These are phyloP conservation scores for Timema podura DNA, from an alignment of 2,888 invertebrate genomes.

Conservation along the genomic window DNA sequence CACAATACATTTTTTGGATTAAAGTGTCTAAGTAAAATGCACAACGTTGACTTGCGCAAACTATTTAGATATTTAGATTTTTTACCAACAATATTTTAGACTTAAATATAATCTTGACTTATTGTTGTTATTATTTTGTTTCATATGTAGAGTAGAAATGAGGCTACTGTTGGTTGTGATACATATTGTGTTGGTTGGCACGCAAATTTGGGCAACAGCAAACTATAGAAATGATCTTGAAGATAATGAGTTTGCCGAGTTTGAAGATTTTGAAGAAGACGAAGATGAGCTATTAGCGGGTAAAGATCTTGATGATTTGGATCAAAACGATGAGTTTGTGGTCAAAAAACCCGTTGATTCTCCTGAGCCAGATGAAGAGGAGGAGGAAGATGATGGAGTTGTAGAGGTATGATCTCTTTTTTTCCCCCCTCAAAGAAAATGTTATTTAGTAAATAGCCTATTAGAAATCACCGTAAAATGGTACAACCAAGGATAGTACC, in stretches of 20 bases:
- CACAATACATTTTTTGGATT: no score
- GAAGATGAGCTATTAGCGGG: conserved; percentile 43
- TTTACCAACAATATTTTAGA: no score
- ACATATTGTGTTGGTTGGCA: conserved; percentile 45
- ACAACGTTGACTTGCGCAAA: no score
- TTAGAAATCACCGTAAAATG: no score
- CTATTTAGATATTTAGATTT: no score
- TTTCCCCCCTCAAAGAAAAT: no score
- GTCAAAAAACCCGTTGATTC: conserved; percentile 20
- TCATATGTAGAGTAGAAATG: conserved; percentile 37
- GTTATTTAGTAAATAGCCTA: no score
- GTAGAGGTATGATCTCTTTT: conserved; percentile 51
- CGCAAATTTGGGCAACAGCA: conserved; percentile 46
- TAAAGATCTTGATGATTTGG: conserved; percentile 15
- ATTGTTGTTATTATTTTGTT: no score
- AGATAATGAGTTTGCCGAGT: conserved; percentile 94
- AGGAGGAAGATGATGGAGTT: conserved; percentile 52
- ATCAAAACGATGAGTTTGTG: conserved; percentile 12
- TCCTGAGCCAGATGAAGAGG: conserved; percentile 36
- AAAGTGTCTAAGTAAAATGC: no score
- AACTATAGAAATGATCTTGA: conserved; percentile 51
- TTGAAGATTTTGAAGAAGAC: conserved; percentile 81
- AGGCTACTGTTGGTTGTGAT: conserved; percentile 45
- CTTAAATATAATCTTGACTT: no score
- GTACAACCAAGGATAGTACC: no score